Conservation (phyloP, 2,113 vertebrate genomes). For the Prunella fulvescens region DNA sequence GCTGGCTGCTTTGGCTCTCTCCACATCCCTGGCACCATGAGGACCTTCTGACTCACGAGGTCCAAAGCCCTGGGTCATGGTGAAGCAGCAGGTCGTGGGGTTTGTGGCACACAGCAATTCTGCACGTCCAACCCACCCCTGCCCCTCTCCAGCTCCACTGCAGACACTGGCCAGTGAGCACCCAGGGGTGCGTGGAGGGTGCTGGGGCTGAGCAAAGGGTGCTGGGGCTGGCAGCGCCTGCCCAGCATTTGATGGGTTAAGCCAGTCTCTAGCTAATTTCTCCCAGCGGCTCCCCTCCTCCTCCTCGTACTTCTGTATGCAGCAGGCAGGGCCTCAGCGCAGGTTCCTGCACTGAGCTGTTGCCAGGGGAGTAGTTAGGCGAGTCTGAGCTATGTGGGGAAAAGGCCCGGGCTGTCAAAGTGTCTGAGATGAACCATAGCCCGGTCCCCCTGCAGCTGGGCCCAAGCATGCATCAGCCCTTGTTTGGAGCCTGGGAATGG, state of each 20-base stretch:
- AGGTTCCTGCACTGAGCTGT: slow-evolving; percentile 78
- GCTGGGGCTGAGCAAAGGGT: not conserved
- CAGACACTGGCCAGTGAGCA: not conserved
- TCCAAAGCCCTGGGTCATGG: not conserved
- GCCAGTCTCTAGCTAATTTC: slow-evolving; percentile 43
- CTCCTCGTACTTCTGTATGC: slow-evolving; percentile 64
- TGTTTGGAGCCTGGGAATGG: slow-evolving; percentile 94
- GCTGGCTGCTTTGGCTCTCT: not conserved
- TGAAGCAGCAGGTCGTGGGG: not conserved
- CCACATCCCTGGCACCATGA: not conserved
- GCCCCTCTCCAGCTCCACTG: not conserved
- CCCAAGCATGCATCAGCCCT: slow-evolving; percentile 78
- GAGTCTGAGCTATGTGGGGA: slow-evolving; percentile 84
- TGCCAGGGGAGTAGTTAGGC: slow-evolving; percentile 91
- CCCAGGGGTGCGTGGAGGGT: not conserved
- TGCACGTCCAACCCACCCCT: not conserved
- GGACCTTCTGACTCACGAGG: not conserved
- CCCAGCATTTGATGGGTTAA: slow-evolving; percentile 63
- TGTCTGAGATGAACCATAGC: slow-evolving; percentile 85
- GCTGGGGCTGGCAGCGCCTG: not conserved
- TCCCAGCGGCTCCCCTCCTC: slow-evolving; percentile 44
- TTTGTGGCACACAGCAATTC: fast-evolving
- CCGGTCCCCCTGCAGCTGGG: slow-evolving; percentile 86
- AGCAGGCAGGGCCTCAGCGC: slow-evolving; percentile 64
- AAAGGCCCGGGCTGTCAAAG: slow-evolving; percentile 92